Percentiles rank a stretch among this genome's conserved stretches.
phyloP scores from a whole-genome alignment of 1,140 invertebrate genomes.

The Anoplolepis gracilipes region DNA sequence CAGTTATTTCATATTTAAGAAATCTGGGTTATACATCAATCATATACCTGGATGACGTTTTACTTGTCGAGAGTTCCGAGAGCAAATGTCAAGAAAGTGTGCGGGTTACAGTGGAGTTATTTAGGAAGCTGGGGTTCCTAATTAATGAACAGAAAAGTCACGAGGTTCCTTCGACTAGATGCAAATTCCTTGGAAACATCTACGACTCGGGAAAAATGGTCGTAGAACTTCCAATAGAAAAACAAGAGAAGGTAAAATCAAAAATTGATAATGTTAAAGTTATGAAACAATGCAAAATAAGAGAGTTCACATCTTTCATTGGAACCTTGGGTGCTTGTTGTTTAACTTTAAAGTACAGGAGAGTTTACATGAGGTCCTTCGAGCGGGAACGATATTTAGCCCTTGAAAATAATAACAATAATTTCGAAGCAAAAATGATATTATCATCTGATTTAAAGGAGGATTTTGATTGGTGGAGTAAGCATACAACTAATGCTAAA shows the following conservation, averaged over 20 bases:
- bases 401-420: no score
- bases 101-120: neutral
- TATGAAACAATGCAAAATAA: slow-evolving; percentile 44
- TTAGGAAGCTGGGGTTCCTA: no score
- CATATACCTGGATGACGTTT: slow-evolving; percentile 32
- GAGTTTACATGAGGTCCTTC: slow-evolving; percentile 58
- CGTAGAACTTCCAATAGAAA: neutral
- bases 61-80: neutral
- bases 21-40: neutral
- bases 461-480: no score
- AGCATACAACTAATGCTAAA: no score
- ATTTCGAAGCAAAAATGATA: no score
- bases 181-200: slow-evolving; percentile 8
- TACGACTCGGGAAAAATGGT: neutral
- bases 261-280: neutral
- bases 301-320: slow-evolving; percentile 57
- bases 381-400: slow-evolving; percentile 53
- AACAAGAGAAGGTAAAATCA: neutral
- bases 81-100: slow-evolving; percentile 2
- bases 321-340: slow-evolving; percentile 47
- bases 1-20: slow-evolving; percentile 17
- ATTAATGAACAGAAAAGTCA: slow-evolving; percentile 28
- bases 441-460: no score
- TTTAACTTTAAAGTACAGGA: slow-evolving; percentile 61
- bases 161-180: neutral